phyloP scores from a whole-genome alignment of 23 tunicate species.

The Phallusia fumigata region DNA sequence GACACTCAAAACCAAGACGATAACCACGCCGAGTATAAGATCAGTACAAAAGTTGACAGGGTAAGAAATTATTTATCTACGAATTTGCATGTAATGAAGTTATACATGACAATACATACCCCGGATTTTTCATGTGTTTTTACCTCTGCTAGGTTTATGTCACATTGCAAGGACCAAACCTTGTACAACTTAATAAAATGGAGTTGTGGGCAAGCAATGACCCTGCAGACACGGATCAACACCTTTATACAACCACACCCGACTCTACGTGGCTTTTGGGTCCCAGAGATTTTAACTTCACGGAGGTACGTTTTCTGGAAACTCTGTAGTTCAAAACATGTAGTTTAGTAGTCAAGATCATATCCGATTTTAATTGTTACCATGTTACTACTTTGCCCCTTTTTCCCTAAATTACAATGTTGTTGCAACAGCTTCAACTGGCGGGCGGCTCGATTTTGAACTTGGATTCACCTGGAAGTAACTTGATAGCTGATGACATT shows the following conservation, averaged over 20 bases:
- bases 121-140: too few relatives aligned
- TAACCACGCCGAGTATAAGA: constrained; percentile 24
- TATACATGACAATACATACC: too few relatives aligned
- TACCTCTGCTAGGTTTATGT: not conserved
- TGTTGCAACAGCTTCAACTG: not conserved
- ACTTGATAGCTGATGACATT: constrained; percentile 7
- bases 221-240: constrained; percentile 17
- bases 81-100: too few relatives aligned
- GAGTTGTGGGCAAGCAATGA: constrained; percentile 30
- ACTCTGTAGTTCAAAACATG: not conserved
- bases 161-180: not conserved
- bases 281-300: constrained; percentile 2
- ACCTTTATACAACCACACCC: constrained; percentile 18
- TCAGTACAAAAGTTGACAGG: not conserved
- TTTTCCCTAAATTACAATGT: too few relatives aligned
- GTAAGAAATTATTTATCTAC: constrained; percentile 2
- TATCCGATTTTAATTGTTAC: too few relatives aligned
- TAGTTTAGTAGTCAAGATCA: too few relatives aligned
- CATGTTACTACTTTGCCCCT: too few relatives aligned
- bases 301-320: constrained; percentile 3
- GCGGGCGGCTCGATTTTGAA: constrained; percentile 19
- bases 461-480: not conserved
- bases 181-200: constrained; percentile 18
- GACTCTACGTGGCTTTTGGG: constrained; percentile 26
- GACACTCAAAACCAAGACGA: constrained; percentile 16